These are phyloP conservation scores for Ophion obscuratus DNA, from an alignment of 2,888 invertebrate species.

Conservation along the genomic window DNA sequence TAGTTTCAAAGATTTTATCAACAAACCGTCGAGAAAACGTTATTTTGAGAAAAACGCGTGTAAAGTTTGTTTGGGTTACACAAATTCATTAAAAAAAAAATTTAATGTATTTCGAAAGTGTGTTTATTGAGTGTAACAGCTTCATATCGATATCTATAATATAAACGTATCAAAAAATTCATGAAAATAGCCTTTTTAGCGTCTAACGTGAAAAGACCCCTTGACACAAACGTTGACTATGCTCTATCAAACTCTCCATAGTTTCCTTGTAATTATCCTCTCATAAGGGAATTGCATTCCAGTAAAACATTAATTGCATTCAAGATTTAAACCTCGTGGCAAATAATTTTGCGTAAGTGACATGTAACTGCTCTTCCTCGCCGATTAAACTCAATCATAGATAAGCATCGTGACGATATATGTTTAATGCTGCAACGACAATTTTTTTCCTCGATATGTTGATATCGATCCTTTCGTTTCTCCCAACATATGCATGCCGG, in stretches of 20 bases:
- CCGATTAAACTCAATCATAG: neutral
- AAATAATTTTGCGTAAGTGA: neutral
- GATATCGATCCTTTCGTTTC: neutral
- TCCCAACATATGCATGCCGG: neutral
- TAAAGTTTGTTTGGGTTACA: too few species aligned
- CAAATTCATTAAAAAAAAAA: too few species aligned
- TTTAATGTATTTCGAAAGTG: too few species aligned
- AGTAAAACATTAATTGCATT: neutral
- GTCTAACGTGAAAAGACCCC: too few species aligned
- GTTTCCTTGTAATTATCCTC: neutral
- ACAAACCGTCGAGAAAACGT: too few species aligned
- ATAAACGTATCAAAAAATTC: too few species aligned
- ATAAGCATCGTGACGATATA: neutral
- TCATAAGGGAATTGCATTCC: neutral
- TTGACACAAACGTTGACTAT: neutral
- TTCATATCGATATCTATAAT: too few species aligned
- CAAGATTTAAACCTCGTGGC: neutral
- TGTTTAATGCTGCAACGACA: neutral
- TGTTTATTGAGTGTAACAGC: too few species aligned
- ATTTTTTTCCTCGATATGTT: neutral
- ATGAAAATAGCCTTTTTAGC: too few species aligned
- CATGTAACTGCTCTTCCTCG: too few species aligned
- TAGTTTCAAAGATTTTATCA: too few species aligned
- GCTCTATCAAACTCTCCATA: neutral
- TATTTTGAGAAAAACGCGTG: too few species aligned